Base-by-base conservation (phyloP, 2,113 vertebrate species). In the Pelusios castaneus region DNA sequence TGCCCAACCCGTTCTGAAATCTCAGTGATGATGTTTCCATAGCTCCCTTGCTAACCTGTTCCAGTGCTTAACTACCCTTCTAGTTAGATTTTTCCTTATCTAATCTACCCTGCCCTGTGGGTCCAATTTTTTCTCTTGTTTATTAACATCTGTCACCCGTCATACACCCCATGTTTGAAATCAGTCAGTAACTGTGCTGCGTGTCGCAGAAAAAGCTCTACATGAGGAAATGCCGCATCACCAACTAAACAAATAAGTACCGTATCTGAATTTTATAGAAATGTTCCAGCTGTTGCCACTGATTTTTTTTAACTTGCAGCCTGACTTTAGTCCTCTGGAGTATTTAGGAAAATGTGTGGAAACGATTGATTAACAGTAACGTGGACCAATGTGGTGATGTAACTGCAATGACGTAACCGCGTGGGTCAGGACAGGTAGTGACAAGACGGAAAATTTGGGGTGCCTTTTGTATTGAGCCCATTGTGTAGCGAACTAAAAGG, bases 381-480 rank as follows among this genome's bases (percentile, higher is more conserved):
- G 84, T 87, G 12, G 0, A 75, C 56, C 63, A 0, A 3, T 89
- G 54, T 51, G 56, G 77, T 84, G 89, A 7, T 75, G 25, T 21
- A 5, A 25, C 86, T 47, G 47, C 10, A 10, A 47, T 47, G 47
- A 47, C 10, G 47, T 47, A 47, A 45, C 56, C 6, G 0, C 77
- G 2, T 1, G 1, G 76, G 25, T 45, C 52, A 1, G 78, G 54
- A 47, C 54, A 7, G 5, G 85, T 47, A 0, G 52, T 38, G 76
- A 31, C 2, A 14, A 79, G 93, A 70, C 78, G 94, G 95, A 24
- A 77, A 45, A 84, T 34, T 85, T 0, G 13, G 54, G 91, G 77
- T 67, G 55, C 83, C 87, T 97, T 90, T 95, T 97, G 88, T 92
- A 41, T 95, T 91, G 86, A 84, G 5, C 81, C 79, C 93, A 95